A percentile compares a stretch with the other conserved stretches of the same genome.
Conservation (phyloP, 2,888 invertebrate species). For the Melinaea marsaeus region DNA sequence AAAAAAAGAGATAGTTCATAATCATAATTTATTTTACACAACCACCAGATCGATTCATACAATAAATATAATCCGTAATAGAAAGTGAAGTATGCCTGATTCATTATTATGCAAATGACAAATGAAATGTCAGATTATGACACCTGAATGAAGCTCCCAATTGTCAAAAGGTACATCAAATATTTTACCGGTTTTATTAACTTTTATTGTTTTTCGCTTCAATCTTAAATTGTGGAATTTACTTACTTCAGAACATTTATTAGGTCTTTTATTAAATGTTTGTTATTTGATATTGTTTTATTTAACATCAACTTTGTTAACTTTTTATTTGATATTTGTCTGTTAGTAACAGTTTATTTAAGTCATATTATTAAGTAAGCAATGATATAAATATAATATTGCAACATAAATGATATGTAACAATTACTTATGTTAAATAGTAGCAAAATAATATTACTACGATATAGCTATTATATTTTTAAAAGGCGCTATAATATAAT, state of each 20-base stretch:
- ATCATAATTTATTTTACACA: slow-evolving; percentile 17
- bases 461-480: slow-evolving; percentile 11
- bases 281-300: no score
- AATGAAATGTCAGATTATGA: slow-evolving; percentile 31
- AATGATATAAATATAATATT: no score
- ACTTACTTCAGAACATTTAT: no score
- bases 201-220: background rate
- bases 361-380: no score
- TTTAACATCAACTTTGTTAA: no score
- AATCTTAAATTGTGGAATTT: background rate
- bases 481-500: slow-evolving; percentile 11
- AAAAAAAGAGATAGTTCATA: background rate
- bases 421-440: no score
- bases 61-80: slow-evolving; percentile 16
- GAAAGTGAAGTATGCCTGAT: slow-evolving; percentile 22
- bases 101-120: slow-evolving; percentile 30
- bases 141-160: slow-evolving; percentile 13
- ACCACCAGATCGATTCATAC: slow-evolving; percentile 9
- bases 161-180: slow-evolving; percentile 20
- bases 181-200: slow-evolving; percentile 20
- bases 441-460: slow-evolving; percentile 1
- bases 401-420: no score
- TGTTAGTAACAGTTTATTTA: no score
- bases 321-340: no score
- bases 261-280: no score